phyloP scores from a whole-genome alignment of 1,140 invertebrate species.

The Maniola jurtina region DNA sequence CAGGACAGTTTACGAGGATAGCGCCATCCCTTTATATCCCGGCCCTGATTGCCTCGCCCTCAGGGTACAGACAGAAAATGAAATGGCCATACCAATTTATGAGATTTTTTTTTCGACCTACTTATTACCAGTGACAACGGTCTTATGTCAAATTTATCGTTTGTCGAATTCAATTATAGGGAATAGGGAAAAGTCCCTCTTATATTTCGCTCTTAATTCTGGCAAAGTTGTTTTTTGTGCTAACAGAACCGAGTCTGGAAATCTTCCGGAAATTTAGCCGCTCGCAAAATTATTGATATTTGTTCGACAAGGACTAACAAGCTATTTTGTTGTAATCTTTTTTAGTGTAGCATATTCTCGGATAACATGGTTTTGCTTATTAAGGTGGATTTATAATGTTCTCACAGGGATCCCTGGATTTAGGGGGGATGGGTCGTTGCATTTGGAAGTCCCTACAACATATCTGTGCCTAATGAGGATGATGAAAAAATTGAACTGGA shows the following conservation, averaged over 20 bases:
- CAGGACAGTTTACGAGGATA: slow-evolving; percentile 63
- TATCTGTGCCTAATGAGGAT: too few relatives aligned
- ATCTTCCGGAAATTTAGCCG: neutral
- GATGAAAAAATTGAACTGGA: too few relatives aligned
- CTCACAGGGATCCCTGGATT: too few relatives aligned
- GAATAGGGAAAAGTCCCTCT: slow-evolving; percentile 18
- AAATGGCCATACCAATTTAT: slow-evolving; percentile 45
- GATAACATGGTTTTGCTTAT: too few relatives aligned
- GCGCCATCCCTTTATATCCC: slow-evolving; percentile 66
- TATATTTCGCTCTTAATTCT: slow-evolving; percentile 9
- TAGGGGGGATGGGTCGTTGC: too few relatives aligned
- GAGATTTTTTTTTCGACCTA: slow-evolving; percentile 32
- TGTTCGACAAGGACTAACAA: too few relatives aligned
- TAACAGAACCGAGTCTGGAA: neutral
- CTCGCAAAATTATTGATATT: neutral
- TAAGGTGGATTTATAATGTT: too few relatives aligned
- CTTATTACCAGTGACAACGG: slow-evolving; percentile 31
- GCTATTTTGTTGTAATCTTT: too few relatives aligned
- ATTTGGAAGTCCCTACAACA: too few relatives aligned
- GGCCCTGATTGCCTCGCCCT: slow-evolving; percentile 59
- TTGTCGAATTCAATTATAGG: slow-evolving; percentile 29
- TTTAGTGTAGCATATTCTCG: too few relatives aligned
- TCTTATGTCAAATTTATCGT: slow-evolving; percentile 38
- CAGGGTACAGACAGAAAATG: slow-evolving; percentile 53
- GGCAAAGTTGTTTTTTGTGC: slow-evolving; percentile 9